Base-by-base conservation (phyloP, 2,797 vertebrate species). In the Sarcophilus harrisii region DNA sequence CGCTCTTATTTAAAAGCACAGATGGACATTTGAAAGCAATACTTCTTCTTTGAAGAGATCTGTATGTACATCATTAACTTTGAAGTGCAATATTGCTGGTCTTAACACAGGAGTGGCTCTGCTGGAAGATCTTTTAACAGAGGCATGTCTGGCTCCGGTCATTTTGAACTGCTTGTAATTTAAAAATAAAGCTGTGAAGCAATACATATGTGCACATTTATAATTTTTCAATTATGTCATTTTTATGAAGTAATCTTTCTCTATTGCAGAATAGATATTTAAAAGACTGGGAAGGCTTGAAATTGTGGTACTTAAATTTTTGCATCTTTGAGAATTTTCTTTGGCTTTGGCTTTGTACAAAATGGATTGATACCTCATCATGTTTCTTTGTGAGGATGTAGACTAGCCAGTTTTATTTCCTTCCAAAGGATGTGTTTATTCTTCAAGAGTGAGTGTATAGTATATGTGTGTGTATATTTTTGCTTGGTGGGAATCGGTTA, bases 21-120 rank as follows among this genome's bases (percentile, higher is more conserved):
- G 96, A 93, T 98, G 98, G 97, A 97, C 97, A 96, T 96, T 96
- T 93, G 5, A 96, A 98, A 98, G 98, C 98, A 98, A 98, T 89
- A 98, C 96, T 95, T 97, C 96, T 96, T 98, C 96, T 98, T 97
- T 97, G 97, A 98, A 97, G 97, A 98, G 97, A 95, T 96, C 97
- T 98, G 96, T 98, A 97, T 98, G 97, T 54, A 54, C 54, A 55
- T 98, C 97, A 98, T 98, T 98, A 97, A 98, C 96, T 97, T 98
- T 98, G 96, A 98, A 99, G 98, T 99, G 98, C 98, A 99, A 98
- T 98, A 99, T 95, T 98, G 98, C 98, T 98, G 98, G 98, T 98
- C 97, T 93, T 97, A 55, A 96, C 97, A 95, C 97, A 97, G 98
- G 97, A 98, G 98, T 98, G 98, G 97, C 97, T 98, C 97, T 98